Base-by-base conservation (phyloP, 2,797 vertebrate genomes). In the Phrynocephalus forsythii region DNA sequence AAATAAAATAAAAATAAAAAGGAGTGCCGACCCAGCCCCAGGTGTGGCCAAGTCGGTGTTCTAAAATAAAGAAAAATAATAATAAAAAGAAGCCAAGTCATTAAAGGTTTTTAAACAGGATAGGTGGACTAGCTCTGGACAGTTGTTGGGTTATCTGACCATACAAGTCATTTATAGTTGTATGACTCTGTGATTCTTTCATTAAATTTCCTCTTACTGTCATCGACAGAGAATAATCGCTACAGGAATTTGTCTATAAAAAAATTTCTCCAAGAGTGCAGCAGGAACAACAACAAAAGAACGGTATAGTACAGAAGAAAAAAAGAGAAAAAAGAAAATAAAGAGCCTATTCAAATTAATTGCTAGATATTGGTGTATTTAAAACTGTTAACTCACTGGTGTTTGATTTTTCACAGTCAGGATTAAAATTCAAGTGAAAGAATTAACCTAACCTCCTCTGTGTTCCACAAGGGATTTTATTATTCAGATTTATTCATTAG, bases 401-500 rank as follows among this genome's bases (percentile, higher is more conserved):
- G 13, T 85, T 87, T 88, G 91, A 77, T 94, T 94, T 84, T 93
- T 79, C 38, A 92, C 86, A 66, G 38, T 86, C 66, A 90, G 77
- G 82, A 92, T 95, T 95, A 92, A 96, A 95, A 96, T 95, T 95
- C 94, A 95, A 95, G 92, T 90, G 91, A 94, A 95, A 94, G 87
- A 93, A 96, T 96, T 96, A 96, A 96, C 94, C 92, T 95, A 93
- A 94, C 90, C 93, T 89, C 89, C 88, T 94, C 86, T 88, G 4
- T 0, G 24, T 71, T 95, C 94, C 91, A 90, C 68, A 71, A 95
- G 92, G 93, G 91, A 87, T 94, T 95, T 94, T 95, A 94, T 95
- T 95, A 95, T 96, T 96, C 90, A 95, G 92, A 96, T 95, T 95
- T 96, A 96, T 96, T 95, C 95, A 95, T 96, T 95, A 96, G 90